phyloP scores from a whole-genome alignment of 2,113 vertebrate species.

The Pipra filicauda region DNA sequence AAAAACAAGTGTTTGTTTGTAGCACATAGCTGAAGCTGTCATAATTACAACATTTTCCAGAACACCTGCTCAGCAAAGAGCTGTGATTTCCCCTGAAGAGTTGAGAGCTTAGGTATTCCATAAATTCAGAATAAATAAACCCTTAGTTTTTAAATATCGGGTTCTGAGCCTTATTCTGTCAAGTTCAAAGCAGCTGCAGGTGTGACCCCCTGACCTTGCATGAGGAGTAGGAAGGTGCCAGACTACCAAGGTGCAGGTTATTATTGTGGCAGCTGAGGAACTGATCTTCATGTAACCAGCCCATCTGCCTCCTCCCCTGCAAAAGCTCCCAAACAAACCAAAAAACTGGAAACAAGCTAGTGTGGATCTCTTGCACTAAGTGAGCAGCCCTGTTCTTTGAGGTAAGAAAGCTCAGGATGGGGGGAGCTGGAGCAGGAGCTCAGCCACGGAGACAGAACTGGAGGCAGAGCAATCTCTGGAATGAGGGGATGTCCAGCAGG shows the following conservation, averaged over 20 bases:
- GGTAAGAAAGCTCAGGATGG: neutral
- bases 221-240: neutral
- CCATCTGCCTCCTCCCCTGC: neutral
- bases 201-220: neutral
- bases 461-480: neutral
- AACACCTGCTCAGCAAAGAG: neutral
- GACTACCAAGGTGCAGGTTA: neutral
- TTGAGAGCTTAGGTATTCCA: neutral
- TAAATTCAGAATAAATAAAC: neutral
- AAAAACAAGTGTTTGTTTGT: neutral
- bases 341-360: neutral
- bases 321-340: neutral
- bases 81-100: neutral
- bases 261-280: neutral
- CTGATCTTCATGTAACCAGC: neutral
- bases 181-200: fast-evolving
- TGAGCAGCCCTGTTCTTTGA: neutral
- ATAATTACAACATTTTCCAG: neutral
- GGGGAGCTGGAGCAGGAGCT: neutral
- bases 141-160: neutral
- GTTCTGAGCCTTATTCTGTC: neutral
- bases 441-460: neutral
- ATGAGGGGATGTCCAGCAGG: neutral
- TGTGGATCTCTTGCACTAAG: neutral
- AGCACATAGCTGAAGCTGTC: neutral